These are phyloP conservation scores for Charanyca ferruginea DNA, from an alignment of 2,888 invertebrate genomes.

Conservation along the genomic window DNA sequence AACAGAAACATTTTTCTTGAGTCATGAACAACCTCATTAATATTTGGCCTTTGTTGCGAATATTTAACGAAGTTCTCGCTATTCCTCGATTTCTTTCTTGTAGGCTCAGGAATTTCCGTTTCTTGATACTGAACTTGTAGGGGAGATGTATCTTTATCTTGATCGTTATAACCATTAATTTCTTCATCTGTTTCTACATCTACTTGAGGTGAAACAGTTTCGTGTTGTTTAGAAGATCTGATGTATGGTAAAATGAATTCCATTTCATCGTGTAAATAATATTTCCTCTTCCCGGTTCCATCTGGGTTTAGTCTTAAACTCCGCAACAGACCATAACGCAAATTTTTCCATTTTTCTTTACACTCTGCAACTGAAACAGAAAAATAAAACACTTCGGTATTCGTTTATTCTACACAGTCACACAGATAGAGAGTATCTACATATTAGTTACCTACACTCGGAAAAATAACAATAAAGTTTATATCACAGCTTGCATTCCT, in stretches of 20 bases:
- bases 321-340: conserved; percentile 74
- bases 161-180: conserved; percentile 44
- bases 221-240: conserved; percentile 61
- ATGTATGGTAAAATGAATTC: conserved; percentile 74
- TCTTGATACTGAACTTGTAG: conserved; percentile 48
- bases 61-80: conserved; percentile 37
- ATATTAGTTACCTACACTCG: not conserved
- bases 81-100: conserved; percentile 43
- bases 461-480: conserved; percentile 5
- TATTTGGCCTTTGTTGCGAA: conserved; percentile 41
- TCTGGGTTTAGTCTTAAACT: conserved; percentile 71
- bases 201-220: conserved; percentile 39
- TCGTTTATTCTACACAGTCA: not conserved
- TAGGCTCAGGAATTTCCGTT: conserved; percentile 39
- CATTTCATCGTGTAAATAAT: conserved; percentile 75
- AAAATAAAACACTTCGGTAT: not conserved
- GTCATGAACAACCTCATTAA: conserved; percentile 57
- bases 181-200: conserved; percentile 70
- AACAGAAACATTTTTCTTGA: conserved; percentile 70
- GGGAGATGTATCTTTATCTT: conserved; percentile 34
- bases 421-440: not conserved
- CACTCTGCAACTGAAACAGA: conserved; percentile 72
- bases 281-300: conserved; percentile 71
- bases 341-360: conserved; percentile 76
- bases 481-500: not conserved